These are phyloP conservation scores for Acrocephalus scirpaceus DNA, from an alignment of 2,797 vertebrate genomes.

Conservation along the genomic window DNA sequence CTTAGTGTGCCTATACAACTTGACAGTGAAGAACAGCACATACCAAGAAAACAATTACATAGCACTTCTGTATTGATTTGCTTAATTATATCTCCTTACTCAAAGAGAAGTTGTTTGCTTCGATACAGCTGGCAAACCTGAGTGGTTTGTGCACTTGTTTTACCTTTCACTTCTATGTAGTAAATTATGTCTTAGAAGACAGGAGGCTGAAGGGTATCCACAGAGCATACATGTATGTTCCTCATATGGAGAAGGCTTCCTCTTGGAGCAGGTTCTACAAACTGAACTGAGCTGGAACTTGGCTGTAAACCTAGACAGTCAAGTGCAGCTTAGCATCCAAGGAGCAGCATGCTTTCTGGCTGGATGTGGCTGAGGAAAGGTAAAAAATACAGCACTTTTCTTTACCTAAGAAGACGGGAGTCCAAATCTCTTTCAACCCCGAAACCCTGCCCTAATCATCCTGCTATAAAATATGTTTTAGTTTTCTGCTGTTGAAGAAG, in stretches of 20 bases:
- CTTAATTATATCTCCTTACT: neutral
- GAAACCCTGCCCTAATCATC: neutral
- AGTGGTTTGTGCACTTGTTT: neutral
- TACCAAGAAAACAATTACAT: neutral
- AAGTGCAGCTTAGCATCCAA: neutral
- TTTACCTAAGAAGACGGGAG: neutral
- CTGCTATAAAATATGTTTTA: neutral
- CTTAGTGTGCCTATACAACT: neutral
- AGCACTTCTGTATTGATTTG: neutral
- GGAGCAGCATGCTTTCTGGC: neutral
- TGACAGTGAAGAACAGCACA: conserved; percentile 11
- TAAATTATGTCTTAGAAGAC: neutral
- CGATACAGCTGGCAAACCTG: neutral
- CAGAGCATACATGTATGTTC: neutral
- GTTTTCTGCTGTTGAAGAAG: neutral
- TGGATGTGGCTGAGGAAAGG: neutral
- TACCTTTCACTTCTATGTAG: neutral
- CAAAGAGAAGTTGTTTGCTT: neutral
- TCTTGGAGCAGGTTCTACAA: neutral
- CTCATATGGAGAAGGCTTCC: neutral
- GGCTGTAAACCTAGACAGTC: neutral
- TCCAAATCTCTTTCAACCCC: neutral
- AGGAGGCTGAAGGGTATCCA: neutral
- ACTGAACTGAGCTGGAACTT: neutral
- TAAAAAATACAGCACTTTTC: neutral